These are phyloP conservation scores for Sitta carolinensis DNA, from an alignment of 2,797 vertebrate genomes.

Conservation along the genomic window DNA sequence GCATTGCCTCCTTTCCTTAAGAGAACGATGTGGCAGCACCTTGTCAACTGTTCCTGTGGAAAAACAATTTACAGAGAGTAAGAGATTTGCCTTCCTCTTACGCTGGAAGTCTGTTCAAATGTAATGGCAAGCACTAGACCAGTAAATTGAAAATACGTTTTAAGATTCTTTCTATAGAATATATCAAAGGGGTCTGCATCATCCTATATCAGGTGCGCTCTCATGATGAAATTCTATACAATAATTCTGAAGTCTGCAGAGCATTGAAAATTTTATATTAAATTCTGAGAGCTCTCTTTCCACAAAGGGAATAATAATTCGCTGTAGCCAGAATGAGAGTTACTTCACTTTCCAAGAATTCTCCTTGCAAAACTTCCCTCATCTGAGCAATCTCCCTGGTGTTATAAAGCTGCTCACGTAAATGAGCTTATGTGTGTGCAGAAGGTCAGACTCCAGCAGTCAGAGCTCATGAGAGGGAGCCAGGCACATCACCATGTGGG, in stretches of 20 bases:
- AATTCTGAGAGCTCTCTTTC: background rate
- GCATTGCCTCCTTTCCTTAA: conserved; percentile 10
- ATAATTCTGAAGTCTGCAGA: conserved; percentile 50
- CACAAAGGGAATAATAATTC: conserved; percentile 52
- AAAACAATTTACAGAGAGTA: conserved; percentile 62
- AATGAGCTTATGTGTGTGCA: background rate
- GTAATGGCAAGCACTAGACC: conserved; percentile 65
- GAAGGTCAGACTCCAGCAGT: background rate
- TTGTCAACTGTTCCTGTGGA: conserved; percentile 59
- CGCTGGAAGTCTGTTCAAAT: background rate
- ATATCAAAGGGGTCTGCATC: conserved; percentile 50
- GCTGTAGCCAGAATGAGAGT: background rate
- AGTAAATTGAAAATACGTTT: conserved; percentile 66
- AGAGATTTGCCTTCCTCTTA: conserved; percentile 28
- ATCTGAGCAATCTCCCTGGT: background rate
- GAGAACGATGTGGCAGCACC: conserved; percentile 14
- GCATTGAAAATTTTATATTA: conserved; percentile 56
- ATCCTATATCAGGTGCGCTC: conserved; percentile 38
- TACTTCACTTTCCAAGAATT: conserved; percentile 10
- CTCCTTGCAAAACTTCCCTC: background rate
- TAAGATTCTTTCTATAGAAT: conserved; percentile 53
- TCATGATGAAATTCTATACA: conserved; percentile 47
- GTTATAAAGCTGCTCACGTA: background rate
- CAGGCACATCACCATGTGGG: background rate
- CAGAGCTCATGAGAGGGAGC: background rate